These are phyloP conservation scores for Conus betulinus DNA, from an alignment of 1,140 invertebrate genomes.

Conservation along the genomic window DNA sequence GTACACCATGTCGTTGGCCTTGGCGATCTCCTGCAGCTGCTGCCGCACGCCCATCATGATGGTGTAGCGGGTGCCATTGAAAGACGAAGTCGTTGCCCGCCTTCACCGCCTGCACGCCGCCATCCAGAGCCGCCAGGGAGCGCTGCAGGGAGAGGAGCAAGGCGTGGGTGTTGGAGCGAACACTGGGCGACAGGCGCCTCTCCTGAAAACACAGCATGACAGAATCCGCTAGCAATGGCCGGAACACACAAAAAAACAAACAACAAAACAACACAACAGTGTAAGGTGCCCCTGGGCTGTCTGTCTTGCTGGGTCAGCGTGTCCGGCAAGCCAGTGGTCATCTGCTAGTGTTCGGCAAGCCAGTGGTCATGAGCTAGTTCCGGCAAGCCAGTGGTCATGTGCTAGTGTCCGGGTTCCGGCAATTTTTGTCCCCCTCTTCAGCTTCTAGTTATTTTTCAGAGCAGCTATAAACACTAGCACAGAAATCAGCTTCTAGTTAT, in stretches of 20 bases:
- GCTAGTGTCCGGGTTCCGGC: too few species aligned
- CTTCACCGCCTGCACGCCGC: conserved; percentile 22
- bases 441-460: too few species aligned
- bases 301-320: too few species aligned
- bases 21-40: conserved; percentile 34
- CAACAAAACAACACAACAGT: too few species aligned
- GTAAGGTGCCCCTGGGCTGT: too few species aligned
- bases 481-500: too few species aligned
- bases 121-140: conserved; percentile 3
- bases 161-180: neutral
- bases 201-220: conserved; percentile 12
- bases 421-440: too few species aligned
- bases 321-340: too few species aligned
- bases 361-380: too few species aligned
- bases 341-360: too few species aligned
- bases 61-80: conserved; percentile 48
- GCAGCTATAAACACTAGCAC: too few species aligned
- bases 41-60: conserved; percentile 49
- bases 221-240: neutral
- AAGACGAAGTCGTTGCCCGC: conserved; percentile 38
- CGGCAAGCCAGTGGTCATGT: too few species aligned
- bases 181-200: conserved; percentile 17
- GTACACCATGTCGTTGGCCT: conserved; percentile 46
- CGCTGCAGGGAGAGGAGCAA: conserved; percentile 34
- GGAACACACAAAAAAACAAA: neutral